A percentile compares a stretch with the other conserved stretches of the same genome.
phyloP scores from a whole-genome alignment of 2,888 invertebrate species.

The Phoenoteleia sp. region DNA sequence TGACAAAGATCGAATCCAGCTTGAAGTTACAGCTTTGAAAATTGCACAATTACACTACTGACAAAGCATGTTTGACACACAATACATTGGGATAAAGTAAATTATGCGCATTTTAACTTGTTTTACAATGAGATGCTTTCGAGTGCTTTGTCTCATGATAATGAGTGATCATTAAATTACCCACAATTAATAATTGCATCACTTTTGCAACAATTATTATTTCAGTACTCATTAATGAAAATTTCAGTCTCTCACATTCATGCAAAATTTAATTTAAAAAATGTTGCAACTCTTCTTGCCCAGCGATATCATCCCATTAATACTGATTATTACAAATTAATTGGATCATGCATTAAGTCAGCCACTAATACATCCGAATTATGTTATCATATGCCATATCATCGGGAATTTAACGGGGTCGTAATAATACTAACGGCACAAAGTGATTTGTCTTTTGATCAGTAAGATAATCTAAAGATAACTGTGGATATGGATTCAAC shows the following conservation, averaged over 20 bases:
- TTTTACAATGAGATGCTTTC: constrained; percentile 21
- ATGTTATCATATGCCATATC: neutral
- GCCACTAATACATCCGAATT: no score
- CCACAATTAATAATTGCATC: no score
- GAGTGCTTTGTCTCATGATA: neutral
- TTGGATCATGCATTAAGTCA: no score
- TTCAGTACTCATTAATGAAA: no score
- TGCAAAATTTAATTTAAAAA: no score
- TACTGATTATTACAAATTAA: no score
- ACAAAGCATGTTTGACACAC: constrained; percentile 35
- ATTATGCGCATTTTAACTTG: constrained; percentile 50
- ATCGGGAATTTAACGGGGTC: neutral
- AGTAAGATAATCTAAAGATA: constrained; percentile 32
- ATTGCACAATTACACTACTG: constrained; percentile 54
- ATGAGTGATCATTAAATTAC: no score
- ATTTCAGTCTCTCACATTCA: no score
- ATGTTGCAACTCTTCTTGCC: no score
- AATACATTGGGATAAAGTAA: constrained; percentile 23
- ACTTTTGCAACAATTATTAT: no score
- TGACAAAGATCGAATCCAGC: constrained; percentile 56
- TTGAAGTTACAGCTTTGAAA: constrained; percentile 47
- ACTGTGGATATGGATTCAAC: constrained; percentile 6
- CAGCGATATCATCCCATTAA: no score
- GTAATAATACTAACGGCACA: neutral
- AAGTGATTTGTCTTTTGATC: constrained; percentile 24